phyloP scores from a whole-genome alignment of 2,113 vertebrate species.

The Brachypteracias leptosomus region DNA sequence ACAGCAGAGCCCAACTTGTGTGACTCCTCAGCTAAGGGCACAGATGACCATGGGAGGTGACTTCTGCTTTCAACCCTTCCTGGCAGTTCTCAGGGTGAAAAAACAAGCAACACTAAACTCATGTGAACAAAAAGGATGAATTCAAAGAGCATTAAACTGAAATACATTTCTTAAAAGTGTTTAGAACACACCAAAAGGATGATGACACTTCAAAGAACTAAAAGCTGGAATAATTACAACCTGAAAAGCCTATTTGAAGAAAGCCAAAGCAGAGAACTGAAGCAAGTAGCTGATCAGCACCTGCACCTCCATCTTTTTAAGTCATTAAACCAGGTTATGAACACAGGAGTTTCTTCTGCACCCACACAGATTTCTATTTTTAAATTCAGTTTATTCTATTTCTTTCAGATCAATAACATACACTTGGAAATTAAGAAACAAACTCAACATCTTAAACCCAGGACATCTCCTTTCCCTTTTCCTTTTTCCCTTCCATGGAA shows the following conservation, averaged over 20 bases:
- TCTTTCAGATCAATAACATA: background rate
- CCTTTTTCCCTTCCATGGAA: background rate
- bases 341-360: background rate
- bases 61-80: no score
- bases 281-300: background rate
- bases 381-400: background rate
- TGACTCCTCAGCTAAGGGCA: background rate
- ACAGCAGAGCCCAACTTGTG: background rate
- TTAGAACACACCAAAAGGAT: background rate
- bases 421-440: background rate
- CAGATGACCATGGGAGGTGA: background rate
- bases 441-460: background rate
- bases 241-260: background rate
- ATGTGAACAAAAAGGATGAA: background rate
- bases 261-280: background rate
- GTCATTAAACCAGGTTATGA: background rate
- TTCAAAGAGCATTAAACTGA: background rate
- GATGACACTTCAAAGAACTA: background rate
- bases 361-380: background rate
- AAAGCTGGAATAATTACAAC: background rate
- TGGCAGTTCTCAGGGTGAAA: background rate
- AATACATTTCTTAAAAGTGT: background rate
- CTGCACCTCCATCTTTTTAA: fast-evolving
- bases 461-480: background rate
- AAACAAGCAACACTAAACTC: background rate